Evolutionary conservation across 53 echinoderm and acorn worm genomes (phyloP).

Genomic region (Hippasteria phrygiana): DNA sequence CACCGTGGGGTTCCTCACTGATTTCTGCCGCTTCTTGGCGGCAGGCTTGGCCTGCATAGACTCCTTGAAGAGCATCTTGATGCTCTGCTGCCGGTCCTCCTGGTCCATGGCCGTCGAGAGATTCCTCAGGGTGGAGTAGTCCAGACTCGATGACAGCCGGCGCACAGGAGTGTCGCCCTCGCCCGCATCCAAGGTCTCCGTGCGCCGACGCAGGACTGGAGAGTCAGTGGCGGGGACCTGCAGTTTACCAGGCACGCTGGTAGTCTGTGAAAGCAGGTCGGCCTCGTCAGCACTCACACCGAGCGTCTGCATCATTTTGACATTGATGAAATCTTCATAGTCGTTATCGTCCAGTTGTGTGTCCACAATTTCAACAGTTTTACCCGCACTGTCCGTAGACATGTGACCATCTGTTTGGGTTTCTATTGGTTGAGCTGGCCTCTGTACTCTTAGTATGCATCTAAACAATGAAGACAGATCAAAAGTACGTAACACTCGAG

Average conservation of each 20-base stretch:
- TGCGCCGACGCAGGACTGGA: slow-evolving; percentile 79
- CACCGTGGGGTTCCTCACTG: slow-evolving; percentile 15
- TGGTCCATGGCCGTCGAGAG: slow-evolving; percentile 69
- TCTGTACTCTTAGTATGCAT: slow-evolving; percentile 81
- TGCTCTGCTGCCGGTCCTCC: slow-evolving; percentile 74
- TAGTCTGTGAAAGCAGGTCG: slow-evolving; percentile 21
- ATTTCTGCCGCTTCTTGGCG: slow-evolving; percentile 8
- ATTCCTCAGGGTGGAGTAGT: slow-evolving; percentile 80
- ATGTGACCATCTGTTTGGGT: slow-evolving; percentile 66
- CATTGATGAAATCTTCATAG: slow-evolving; percentile 91
- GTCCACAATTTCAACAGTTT: slow-evolving; percentile 50
- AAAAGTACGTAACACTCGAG: too few species aligned
- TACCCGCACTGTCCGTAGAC: slow-evolving; percentile 7
- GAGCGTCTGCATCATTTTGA: slow-evolving; percentile 79
- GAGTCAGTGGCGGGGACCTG: slow-evolving; percentile 86
- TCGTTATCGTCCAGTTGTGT: slow-evolving; percentile 80
- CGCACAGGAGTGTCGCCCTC: slow-evolving; percentile 68
- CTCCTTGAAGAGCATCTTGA: slow-evolving; percentile 80
- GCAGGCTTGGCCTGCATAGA: slow-evolving; percentile 71
- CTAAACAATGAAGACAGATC: slow-evolving; percentile 10
- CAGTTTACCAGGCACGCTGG: slow-evolving; percentile 37
- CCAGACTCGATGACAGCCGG: slow-evolving; percentile 85
- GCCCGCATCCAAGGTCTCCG: slow-evolving; percentile 68
- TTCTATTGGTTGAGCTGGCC: slow-evolving; percentile 77
- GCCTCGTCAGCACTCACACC: slow-evolving; percentile 76